phyloP scores from a whole-genome alignment of 2,888 invertebrate species.

The Acrocera orbiculus region DNA sequence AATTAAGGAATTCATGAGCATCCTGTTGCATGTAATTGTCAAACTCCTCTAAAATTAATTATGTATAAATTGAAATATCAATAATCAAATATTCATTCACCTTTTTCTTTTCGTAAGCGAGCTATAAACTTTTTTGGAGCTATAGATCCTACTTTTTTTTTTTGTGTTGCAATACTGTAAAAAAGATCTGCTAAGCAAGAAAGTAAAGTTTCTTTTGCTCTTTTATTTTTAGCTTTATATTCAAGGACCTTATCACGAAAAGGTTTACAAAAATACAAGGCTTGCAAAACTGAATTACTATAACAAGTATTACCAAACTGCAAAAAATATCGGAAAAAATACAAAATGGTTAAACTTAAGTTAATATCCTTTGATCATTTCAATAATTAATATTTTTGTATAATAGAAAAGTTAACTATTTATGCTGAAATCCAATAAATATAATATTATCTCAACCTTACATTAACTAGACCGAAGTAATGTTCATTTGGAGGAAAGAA shows the following conservation, averaged over 20 bases:
- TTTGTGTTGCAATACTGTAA: conserved; percentile 99
- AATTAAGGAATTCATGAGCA: conserved; percentile 99
- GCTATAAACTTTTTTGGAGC: conserved; percentile 99
- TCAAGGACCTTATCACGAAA: conserved; percentile 97
- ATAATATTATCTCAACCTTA: too few relatives aligned
- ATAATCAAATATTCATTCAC: conserved; percentile 35
- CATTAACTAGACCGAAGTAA: conserved; percentile 98
- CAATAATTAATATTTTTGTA: too few relatives aligned
- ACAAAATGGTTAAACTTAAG: too few relatives aligned
- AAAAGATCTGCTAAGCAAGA: conserved; percentile 97
- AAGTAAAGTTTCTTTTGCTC: conserved; percentile 91
- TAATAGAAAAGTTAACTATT: too few relatives aligned
- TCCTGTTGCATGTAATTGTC: conserved; percentile 99
- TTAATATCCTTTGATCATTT: too few relatives aligned
- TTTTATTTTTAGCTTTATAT: conserved; percentile 90
- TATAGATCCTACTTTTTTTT: conserved; percentile 97
- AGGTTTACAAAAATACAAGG: conserved; percentile 96
- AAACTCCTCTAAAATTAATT: conserved; percentile 69
- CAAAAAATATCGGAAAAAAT: conserved; percentile 30
- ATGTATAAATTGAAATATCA: conserved; percentile 16
- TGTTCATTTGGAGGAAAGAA: conserved; percentile 98
- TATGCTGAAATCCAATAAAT: too few relatives aligned
- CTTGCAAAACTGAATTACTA: conserved; percentile 98
- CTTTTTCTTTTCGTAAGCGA: conserved; percentile 93
- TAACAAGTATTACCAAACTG: conserved; percentile 99